phyloP scores from a whole-genome alignment of 1,140 invertebrate species.

The Drosophila suzukii region DNA sequence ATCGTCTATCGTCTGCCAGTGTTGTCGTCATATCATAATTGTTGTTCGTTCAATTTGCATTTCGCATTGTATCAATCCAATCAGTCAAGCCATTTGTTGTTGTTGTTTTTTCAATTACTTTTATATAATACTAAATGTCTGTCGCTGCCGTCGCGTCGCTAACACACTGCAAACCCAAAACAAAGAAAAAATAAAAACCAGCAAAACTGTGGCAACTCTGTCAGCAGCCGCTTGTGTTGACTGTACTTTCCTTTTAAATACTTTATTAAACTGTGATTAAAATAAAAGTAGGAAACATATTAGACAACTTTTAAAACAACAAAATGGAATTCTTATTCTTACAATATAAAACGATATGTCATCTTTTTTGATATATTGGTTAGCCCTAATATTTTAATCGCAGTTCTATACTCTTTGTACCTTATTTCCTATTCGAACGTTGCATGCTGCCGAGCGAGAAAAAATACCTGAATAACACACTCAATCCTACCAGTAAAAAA shows the following conservation, averaged over 20 bases:
- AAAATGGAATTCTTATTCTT: no score
- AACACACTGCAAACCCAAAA: slow-evolving; percentile 38
- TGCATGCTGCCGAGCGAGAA: slow-evolving; percentile 63
- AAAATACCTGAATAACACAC: slow-evolving; percentile 31
- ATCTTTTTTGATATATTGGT: no score
- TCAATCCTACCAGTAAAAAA: slow-evolving; percentile 7
- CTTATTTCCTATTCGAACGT: slow-evolving; percentile 32
- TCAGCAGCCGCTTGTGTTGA: slow-evolving; percentile 48
- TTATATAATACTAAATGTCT: slow-evolving; percentile 59
- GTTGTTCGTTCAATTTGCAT: slow-evolving; percentile 72
- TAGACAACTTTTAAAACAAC: no score
- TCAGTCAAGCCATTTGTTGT: slow-evolving; percentile 69
- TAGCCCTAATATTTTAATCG: slow-evolving; percentile 1
- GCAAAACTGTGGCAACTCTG: slow-evolving; percentile 59
- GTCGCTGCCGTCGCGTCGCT: slow-evolving; percentile 62
- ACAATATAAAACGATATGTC: not conserved
- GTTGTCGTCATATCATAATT: slow-evolving; percentile 67
- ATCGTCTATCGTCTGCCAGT: slow-evolving; percentile 59
- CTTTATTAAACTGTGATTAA: slow-evolving; percentile 11
- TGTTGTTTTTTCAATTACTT: slow-evolving; percentile 65
- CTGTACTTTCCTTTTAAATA: slow-evolving; percentile 43
- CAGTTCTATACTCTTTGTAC: slow-evolving; percentile 20
- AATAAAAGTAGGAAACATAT: not conserved
- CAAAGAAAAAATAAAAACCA: slow-evolving; percentile 10
- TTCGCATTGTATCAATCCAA: slow-evolving; percentile 42